phyloP scores from a whole-genome alignment of 2,113 vertebrate species.

The Menura novaehollandiae region DNA sequence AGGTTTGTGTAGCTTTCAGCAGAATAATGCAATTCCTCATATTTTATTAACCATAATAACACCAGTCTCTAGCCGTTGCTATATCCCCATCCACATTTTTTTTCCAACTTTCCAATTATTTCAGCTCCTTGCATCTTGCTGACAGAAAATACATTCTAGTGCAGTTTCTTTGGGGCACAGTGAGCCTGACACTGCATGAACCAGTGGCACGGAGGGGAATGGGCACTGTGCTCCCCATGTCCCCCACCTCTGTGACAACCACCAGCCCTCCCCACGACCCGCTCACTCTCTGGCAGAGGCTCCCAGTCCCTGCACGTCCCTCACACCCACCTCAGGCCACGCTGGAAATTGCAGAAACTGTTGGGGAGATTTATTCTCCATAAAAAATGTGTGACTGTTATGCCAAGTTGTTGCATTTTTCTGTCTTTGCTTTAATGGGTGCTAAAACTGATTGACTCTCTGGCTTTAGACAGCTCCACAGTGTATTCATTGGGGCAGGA shows the following conservation, averaged over 20 bases:
- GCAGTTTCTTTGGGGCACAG: background rate
- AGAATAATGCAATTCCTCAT: slow-evolving; percentile 65
- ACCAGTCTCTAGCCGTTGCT: slow-evolving; percentile 52
- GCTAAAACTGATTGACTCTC: slow-evolving; percentile 70
- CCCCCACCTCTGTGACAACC: background rate
- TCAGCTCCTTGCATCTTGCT: slow-evolving; percentile 33
- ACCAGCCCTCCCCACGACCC: background rate
- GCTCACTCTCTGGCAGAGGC: background rate
- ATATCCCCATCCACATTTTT: slow-evolving; percentile 51
- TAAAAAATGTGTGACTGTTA: background rate
- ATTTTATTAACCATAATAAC: slow-evolving; percentile 75
- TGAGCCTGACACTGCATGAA: background rate
- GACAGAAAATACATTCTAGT: slow-evolving; percentile 28
- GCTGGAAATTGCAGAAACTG: background rate
- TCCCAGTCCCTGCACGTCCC: background rate
- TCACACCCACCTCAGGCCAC: background rate
- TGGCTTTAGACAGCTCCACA: slow-evolving; percentile 36
- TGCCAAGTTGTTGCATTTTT: slow-evolving; percentile 16
- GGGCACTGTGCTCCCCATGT: background rate
- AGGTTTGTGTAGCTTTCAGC: slow-evolving; percentile 43
- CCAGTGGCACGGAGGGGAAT: rapidly evolving
- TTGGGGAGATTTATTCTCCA: background rate
- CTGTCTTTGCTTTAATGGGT: slow-evolving; percentile 57
- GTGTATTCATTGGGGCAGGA: slow-evolving; percentile 42
- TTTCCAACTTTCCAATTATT: slow-evolving; percentile 60